phyloP scores from a whole-genome alignment of 2,113 vertebrate species.

The Jaculus jaculus region DNA sequence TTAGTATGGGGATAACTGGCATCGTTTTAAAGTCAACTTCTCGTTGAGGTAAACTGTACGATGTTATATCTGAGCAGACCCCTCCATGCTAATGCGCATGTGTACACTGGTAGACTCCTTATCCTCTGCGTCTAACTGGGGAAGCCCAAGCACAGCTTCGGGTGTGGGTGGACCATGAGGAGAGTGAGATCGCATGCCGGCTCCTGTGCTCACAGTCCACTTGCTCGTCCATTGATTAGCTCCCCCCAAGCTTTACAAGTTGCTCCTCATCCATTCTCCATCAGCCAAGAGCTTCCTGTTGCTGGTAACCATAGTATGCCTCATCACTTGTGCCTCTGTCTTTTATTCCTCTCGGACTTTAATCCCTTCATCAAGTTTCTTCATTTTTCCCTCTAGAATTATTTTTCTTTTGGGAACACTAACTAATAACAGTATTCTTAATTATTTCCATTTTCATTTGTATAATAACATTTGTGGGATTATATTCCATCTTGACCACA shows the following conservation, averaged over 20 bases:
- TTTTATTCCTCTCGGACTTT: neutral
- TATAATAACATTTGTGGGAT: neutral
- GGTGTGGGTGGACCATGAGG: rapidly evolving
- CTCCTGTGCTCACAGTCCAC: neutral
- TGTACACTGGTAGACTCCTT: no score
- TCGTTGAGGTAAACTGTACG: neutral
- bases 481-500: neutral
- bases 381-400: neutral
- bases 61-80: neutral
- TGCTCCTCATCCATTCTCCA: neutral
- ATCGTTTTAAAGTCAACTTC: neutral
- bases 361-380: neutral
- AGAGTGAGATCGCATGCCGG: no score
- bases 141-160: no score
- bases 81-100: neutral
- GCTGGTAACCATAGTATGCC: neutral
- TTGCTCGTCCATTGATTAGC: neutral
- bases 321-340: neutral
- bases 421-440: neutral
- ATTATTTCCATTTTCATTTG: neutral
- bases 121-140: neutral
- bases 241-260: neutral
- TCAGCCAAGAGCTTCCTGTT: neutral
- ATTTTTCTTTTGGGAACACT: neutral
- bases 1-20: neutral